These are phyloP conservation scores for Danio jaintianensis DNA, from an alignment of 2,797 vertebrate species.

Conservation along the genomic window DNA sequence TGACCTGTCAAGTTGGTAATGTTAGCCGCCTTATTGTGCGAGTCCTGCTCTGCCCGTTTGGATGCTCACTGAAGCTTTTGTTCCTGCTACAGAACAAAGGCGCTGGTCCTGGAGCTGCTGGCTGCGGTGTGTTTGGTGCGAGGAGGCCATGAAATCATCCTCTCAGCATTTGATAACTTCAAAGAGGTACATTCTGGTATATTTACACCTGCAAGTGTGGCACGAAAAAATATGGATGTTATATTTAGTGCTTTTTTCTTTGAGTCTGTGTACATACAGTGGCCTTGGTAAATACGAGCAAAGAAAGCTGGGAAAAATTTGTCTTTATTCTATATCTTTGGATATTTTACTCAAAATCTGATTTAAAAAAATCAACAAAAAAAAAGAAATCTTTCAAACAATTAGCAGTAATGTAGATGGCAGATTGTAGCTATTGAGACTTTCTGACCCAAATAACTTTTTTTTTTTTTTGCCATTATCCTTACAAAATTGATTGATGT, in stretches of 20 bases:
- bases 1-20: conserved; percentile 57
- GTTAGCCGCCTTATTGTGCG: conserved; percentile 52
- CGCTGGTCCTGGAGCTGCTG: conserved; percentile 93
- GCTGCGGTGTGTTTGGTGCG: conserved; percentile 95
- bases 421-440: too few species aligned
- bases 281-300: too few species aligned
- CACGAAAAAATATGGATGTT: conserved; percentile 20
- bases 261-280: neutral
- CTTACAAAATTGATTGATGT: too few species aligned
- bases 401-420: too few species aligned
- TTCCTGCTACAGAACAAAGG: conserved; percentile 87
- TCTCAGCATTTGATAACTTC: conserved; percentile 97
- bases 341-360: too few species aligned
- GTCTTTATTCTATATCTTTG: too few species aligned
- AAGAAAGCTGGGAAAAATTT: too few species aligned
- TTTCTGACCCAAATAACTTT: too few species aligned
- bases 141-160: conserved; percentile 97
- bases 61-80: conserved; percentile 55
- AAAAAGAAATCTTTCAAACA: too few species aligned
- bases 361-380: too few species aligned
- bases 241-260: conserved; percentile 16
- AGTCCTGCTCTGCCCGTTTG: conserved; percentile 32
- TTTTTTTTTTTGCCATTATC: too few species aligned
- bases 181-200: conserved; percentile 86
- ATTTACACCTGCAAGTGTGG: neutral